Conservation (phyloP, 2,797 vertebrate genomes). For the Gadopsis marmoratus region DNA sequence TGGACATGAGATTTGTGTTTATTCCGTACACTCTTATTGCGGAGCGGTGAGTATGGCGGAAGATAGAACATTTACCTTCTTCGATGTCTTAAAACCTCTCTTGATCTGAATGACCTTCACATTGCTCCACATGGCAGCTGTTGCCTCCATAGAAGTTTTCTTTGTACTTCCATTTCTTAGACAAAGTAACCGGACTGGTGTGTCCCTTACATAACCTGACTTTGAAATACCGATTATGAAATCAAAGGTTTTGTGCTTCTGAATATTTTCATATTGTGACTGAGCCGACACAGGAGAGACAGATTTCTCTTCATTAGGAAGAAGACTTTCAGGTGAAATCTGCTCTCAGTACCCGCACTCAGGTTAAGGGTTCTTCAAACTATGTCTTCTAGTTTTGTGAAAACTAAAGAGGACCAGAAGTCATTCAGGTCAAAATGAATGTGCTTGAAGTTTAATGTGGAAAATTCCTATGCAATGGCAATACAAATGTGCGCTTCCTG, state of each 20-base stretch:
- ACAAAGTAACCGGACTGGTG: neutral
- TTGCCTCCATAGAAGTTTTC: neutral
- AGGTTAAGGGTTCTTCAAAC: neutral
- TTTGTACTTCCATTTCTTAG: neutral
- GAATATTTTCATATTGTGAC: neutral
- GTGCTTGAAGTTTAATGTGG: neutral
- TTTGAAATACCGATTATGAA: neutral
- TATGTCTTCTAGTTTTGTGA: neutral
- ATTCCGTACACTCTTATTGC: neutral
- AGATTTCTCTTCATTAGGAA: neutral
- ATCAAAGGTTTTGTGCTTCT: neutral
- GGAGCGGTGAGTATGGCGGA: neutral
- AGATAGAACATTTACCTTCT: neutral
- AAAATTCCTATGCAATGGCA: neutral
- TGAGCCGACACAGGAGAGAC: neutral
- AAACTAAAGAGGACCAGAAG: neutral
- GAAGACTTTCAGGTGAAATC: conserved; percentile 5
- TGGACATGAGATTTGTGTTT: neutral
- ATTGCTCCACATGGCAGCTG: neutral
- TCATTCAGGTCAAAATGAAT: neutral
- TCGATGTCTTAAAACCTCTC: neutral
- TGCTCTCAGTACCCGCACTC: neutral
- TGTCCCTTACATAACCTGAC: neutral
- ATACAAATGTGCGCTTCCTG: neutral
- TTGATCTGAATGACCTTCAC: neutral